These are phyloP conservation scores for Channallabes apus DNA, from an alignment of 2,797 vertebrate species.

Conservation along the genomic window DNA sequence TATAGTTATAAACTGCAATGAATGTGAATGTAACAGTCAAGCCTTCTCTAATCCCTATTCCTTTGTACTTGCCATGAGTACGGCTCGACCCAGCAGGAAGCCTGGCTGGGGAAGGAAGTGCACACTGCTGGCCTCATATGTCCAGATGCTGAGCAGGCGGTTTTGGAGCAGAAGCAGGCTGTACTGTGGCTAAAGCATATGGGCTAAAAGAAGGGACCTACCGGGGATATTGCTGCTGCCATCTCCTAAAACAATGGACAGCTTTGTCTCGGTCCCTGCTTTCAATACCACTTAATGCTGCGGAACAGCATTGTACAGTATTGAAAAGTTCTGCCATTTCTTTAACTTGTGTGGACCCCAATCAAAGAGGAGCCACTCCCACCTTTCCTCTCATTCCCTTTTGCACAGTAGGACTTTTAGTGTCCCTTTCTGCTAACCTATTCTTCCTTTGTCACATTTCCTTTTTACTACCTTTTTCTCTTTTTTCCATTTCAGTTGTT, in stretches of 20 bases:
- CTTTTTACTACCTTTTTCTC: conserved; percentile 60
- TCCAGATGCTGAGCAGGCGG: conserved; percentile 84
- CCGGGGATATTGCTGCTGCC: conserved; percentile 60
- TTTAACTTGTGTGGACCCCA: conserved; percentile 64
- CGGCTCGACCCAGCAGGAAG: conserved; percentile 43
- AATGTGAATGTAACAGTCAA: conserved; percentile 14
- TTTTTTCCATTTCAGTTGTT: conserved; percentile 71
- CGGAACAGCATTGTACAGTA: conserved; percentile 83
- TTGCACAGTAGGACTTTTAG: conserved; percentile 80
- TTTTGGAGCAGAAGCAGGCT: conserved; percentile 66
- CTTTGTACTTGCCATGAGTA: conserved; percentile 71
- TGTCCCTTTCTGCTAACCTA: conserved; percentile 68
- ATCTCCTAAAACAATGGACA: conserved; percentile 58
- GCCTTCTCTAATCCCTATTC: conserved; percentile 31
- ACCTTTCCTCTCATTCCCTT: conserved; percentile 66
- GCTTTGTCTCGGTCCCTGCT: conserved; percentile 69
- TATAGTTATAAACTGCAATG: background rate
- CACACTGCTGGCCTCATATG: conserved; percentile 65
- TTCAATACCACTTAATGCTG: conserved; percentile 76
- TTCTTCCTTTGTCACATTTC: conserved; percentile 69
- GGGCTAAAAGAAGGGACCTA: conserved; percentile 72
- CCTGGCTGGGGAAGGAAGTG: conserved; percentile 63
- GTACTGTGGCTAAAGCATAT: conserved; percentile 75
- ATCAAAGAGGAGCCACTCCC: conserved; percentile 70
- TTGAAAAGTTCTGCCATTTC: conserved; percentile 78